These are phyloP conservation scores for Decapterus maruadsi DNA, from an alignment of 2,797 vertebrate species.

Conservation along the genomic window DNA sequence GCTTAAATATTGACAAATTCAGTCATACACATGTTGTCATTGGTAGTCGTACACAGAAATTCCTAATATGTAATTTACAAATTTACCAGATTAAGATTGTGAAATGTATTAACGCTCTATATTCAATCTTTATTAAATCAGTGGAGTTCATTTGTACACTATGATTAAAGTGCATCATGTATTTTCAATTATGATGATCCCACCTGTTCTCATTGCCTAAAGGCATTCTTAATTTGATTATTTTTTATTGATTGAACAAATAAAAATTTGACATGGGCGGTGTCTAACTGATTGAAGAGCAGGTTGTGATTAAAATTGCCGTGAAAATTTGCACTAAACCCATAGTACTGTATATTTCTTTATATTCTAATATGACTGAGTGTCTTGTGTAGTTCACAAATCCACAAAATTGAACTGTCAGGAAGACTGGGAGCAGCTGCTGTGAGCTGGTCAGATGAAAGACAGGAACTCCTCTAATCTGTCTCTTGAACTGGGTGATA, in stretches of 20 bases:
- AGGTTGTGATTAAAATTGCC: not conserved
- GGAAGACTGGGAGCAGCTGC: conserved; percentile 61
- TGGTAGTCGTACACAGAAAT: not conserved
- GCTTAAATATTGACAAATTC: not conserved
- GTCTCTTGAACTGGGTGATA: conserved; percentile 64
- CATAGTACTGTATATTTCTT: conserved; percentile 1
- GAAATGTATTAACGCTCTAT: not conserved
- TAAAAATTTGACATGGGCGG: conserved; percentile 1
- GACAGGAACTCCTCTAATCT: conserved; percentile 78
- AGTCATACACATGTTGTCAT: not conserved
- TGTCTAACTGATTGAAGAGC: not conserved
- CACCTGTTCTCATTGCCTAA: not conserved
- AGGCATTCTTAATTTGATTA: not conserved
- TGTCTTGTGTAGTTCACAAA: conserved; percentile 36
- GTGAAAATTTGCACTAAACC: not conserved
- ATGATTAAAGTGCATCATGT: not conserved
- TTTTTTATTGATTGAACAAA: not conserved
- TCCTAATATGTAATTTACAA: not conserved
- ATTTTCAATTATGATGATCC: not conserved
- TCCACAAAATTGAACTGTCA: conserved; percentile 34
- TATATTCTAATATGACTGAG: conserved; percentile 16
- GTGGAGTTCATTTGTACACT: not conserved
- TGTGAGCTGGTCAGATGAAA: conserved; percentile 67
- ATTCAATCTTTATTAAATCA: not conserved
- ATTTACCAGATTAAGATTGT: not conserved